phyloP scores from a whole-genome alignment of 2,797 vertebrate species.

The Intellagama lesueurii region DNA sequence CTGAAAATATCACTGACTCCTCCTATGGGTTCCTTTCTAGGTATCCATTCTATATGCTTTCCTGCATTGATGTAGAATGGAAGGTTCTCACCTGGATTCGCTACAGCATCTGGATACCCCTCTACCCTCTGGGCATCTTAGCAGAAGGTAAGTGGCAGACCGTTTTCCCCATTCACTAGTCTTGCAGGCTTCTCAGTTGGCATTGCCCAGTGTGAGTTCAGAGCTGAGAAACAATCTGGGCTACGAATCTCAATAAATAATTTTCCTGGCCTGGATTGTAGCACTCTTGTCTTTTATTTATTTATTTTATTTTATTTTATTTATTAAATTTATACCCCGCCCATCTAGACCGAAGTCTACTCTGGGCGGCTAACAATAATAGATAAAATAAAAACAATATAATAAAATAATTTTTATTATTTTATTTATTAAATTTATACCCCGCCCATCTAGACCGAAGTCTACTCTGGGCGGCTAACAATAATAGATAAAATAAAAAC shows the following conservation, averaged over 20 bases:
- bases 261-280: neutral
- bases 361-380: too few species aligned
- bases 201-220: rapidly evolving
- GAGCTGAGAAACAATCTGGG: neutral
- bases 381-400: too few species aligned
- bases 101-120: slow-evolving; percentile 93
- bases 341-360: too few species aligned
- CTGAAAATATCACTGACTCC: slow-evolving; percentile 13
- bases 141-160: slow-evolving; percentile 87
- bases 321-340: too few species aligned
- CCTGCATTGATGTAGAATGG: slow-evolving; percentile 92
- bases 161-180: neutral
- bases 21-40: slow-evolving; percentile 72
- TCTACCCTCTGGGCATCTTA: slow-evolving; percentile 91
- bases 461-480: too few species aligned
- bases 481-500: too few species aligned
- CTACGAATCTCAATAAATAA: neutral
- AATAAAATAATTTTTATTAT: too few species aligned
- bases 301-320: too few species aligned
- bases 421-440: too few species aligned
- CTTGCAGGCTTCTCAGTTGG: neutral
- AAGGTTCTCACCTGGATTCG: slow-evolving; percentile 94
- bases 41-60: slow-evolving; percentile 97
- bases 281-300: neutral
- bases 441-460: too few species aligned